Base-by-base conservation (phyloP, 2,888 invertebrate species). In the Lochmaea capreae region DNA sequence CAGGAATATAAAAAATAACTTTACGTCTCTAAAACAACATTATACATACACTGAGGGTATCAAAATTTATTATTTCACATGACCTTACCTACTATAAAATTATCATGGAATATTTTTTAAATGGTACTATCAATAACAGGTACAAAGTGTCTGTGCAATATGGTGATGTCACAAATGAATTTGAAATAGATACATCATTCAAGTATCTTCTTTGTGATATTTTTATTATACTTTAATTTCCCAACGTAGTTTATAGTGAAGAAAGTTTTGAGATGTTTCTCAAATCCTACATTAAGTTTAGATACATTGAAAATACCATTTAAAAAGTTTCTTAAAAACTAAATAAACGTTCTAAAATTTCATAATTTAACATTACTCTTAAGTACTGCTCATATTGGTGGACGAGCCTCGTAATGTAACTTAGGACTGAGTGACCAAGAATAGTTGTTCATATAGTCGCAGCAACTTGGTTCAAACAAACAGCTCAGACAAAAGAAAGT, bases 341-440 rank as follows among this genome's bases (percentile, higher is more conserved):
- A 59, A 59, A 59, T 59, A 33, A 54, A n/a, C 54, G 10, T 58
- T 59, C 12, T 33, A 65, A 14, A 22, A 5, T 26, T n/a, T 12
- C 18, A 67, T 12, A 33, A 67, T 16, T 39, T 42, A 57, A 43
- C 2, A 11, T 42, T 16, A 33, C 10, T 46, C 11, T 16, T 67
- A 67, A 71, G 65, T 71, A 76, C 79, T 76, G 77, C 85, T 91
- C 90, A 94, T 79, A 94, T 91, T 10, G 95, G 95, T 12, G 95
- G 94, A 77, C 95, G 95, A 75, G 93, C 91, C n/a, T 94, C 91
- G 86, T 95, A 95, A 80, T 93, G 92, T 72, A 95, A 88, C 83
- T 95, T 94, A 6, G 95, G 95, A n/a, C 93, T 92, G 57, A 95
- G 87, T 0, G 93, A 93, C 81, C 94, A 89, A 67, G 92, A 92